phyloP scores from a whole-genome alignment of 2,888 invertebrate species.

The Tricholauxania praeusta region DNA sequence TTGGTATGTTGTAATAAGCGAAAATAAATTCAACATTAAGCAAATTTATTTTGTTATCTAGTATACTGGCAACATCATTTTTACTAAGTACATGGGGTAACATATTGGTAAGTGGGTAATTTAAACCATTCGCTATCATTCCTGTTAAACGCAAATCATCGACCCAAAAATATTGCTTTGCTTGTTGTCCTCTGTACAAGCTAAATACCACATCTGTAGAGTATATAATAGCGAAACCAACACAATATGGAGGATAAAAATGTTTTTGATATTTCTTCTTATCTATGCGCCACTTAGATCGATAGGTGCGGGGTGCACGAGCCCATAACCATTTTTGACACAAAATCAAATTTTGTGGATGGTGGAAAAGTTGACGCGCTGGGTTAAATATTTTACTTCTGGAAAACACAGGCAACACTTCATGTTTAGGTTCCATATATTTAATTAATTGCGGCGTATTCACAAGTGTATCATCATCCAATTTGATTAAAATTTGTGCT shows the following conservation, averaged over 20 bases:
- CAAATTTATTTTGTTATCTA: constrained; percentile 54
- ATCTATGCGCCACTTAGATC: constrained; percentile 84
- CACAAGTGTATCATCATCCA: constrained; percentile 83
- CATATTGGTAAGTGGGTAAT: constrained; percentile 68
- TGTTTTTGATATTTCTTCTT: constrained; percentile 74
- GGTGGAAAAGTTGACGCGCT: constrained; percentile 44
- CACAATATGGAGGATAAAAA: constrained; percentile 82
- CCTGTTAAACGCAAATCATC: constrained; percentile 87
- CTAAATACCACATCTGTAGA: constrained; percentile 74
- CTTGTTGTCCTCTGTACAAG: constrained; percentile 73
- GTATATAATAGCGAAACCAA: constrained; percentile 79
- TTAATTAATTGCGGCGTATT: constrained; percentile 75
- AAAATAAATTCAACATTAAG: constrained; percentile 61
- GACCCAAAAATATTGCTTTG: constrained; percentile 82
- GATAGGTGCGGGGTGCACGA: constrained; percentile 72
- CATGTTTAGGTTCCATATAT: constrained; percentile 61
- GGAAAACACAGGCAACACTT: constrained; percentile 2
- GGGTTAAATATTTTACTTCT: constrained; percentile 43
- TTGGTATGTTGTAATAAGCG: constrained; percentile 66
- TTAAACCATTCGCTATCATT: constrained; percentile 70
- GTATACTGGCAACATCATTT: constrained; percentile 49
- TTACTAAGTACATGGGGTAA: constrained; percentile 54
- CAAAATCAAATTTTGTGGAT: constrained; percentile 72
- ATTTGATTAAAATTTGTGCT: constrained; percentile 78
- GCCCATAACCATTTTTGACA: constrained; percentile 72